Evolutionary conservation across 2,113 vertebrate species (phyloP), one percentile per base, ranked within the genome.

Genomic region (Pangasianodon hypophthalmus): DNA sequence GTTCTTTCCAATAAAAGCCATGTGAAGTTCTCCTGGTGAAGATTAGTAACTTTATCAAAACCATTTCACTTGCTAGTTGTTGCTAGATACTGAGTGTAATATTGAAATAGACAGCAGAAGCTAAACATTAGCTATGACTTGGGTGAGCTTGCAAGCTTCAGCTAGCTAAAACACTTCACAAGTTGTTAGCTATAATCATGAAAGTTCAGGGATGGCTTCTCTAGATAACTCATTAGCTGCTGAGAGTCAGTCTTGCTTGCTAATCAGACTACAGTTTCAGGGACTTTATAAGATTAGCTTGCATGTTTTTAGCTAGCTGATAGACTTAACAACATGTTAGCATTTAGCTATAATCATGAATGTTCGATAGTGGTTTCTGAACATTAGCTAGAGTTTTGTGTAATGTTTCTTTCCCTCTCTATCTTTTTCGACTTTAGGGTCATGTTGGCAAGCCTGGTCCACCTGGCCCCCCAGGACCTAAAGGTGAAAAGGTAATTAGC

Each of bases 401-500:
- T 79, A 26, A 48, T 48, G 24, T 48, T 75, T 75, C 18, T 46
- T 46, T 44, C 37, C 7, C 0, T 75, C 1, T 44, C 3, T 54
- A 89, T 41, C 1, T 32, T 50, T 67, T 91, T 75, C 90, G 92
- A 56, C 37, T 46, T 44, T 46, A 99, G 98, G 98, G 98, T 90
- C 97, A 98, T 83, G 91, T 92, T 91, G 98, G 98, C 85, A 96
- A 95, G 80, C 92, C 95, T 52, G 98, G 98, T 87, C 94, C 95
- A 16, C 88, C 95, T 62, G 98, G 98, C 46, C 93, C 96, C 60
- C 96, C 97, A 50, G 98, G 98, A 84, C 96, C 96, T 82, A 99
- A 98, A 96, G 98, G 98, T 95, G 97, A 99, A 96, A 99, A 99
- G 97, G 98, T 99, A 96, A 93, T 29, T 54, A 85, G 6, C 44